phyloP scores from a whole-genome alignment of 2,888 invertebrate species.

The Malacosoma neustria region DNA sequence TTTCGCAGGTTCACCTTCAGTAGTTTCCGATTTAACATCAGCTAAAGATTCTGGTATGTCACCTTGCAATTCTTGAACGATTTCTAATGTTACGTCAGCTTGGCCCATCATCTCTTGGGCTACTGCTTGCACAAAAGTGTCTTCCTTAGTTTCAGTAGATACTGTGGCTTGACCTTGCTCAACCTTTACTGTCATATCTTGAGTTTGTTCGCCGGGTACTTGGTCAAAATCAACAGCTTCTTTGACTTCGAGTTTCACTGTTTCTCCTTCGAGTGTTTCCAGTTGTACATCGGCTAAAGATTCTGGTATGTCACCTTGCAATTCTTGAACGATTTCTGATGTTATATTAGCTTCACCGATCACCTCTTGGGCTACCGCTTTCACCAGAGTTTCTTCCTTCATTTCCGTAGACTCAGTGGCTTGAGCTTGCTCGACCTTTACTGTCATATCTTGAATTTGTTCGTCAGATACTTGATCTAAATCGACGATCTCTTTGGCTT shows the following conservation, averaged over 20 bases:
- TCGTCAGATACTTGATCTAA: constrained; percentile 1
- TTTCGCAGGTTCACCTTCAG: not conserved
- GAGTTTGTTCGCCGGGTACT: not conserved
- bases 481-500: not conserved
- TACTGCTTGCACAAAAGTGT: not conserved
- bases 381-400: not conserved
- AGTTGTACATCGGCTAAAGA: not conserved
- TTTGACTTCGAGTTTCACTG: not conserved
- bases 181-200: not conserved
- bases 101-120: constrained; percentile 1
- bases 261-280: not conserved
- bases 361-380: not conserved
- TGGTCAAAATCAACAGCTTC: not conserved
- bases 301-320: not conserved
- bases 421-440: not conserved
- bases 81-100: not conserved
- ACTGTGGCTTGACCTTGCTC: not conserved
- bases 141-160: not conserved
- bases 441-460: not conserved
- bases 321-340: not conserved
- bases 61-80: not conserved
- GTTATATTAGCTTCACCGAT: not conserved
- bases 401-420: not conserved
- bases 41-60: not conserved
- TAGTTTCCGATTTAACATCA: not conserved